Conservation (phyloP, 2,888 invertebrate genomes). For the Uropetala carovei region DNA sequence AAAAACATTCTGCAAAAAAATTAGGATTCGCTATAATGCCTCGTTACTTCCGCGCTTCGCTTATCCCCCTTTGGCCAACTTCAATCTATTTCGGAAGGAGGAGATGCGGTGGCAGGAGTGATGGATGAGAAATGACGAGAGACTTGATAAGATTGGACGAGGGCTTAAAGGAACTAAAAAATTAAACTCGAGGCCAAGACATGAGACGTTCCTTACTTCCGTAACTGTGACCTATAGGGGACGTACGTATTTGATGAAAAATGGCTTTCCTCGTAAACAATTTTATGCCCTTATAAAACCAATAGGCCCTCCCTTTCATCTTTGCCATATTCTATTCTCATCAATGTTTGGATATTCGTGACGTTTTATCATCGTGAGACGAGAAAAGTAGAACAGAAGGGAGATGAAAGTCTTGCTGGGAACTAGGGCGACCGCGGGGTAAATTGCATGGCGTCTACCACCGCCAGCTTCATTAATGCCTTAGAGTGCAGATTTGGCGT, state of each 20-base stretch:
- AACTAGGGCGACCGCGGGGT: too few relatives aligned
- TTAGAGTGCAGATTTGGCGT: too few relatives aligned
- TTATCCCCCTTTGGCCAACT: not conserved
- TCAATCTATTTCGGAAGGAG: not conserved
- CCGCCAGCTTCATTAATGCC: too few relatives aligned
- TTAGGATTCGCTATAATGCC: not conserved
- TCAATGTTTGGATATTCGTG: too few relatives aligned
- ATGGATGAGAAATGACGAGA: constrained; percentile 44
- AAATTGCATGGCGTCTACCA: too few relatives aligned
- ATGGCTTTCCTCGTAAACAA: not conserved
- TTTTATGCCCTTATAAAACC: not conserved
- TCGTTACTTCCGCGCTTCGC: not conserved
- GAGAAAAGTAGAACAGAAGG: too few relatives aligned
- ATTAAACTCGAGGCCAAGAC: not conserved
- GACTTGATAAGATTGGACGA: constrained; percentile 29
- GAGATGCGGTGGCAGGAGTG: not conserved
- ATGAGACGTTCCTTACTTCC: not conserved
- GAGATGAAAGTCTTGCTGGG: too few relatives aligned
- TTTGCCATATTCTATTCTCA: too few relatives aligned
- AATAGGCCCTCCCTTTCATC: too few relatives aligned
- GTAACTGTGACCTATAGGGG: not conserved
- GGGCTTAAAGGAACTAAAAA: not conserved
- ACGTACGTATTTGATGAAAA: not conserved
- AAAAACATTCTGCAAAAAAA: not conserved
- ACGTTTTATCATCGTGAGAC: too few relatives aligned